Base-by-base conservation (phyloP, 1,140 invertebrate genomes). In the Branchinecta lynchi region DNA sequence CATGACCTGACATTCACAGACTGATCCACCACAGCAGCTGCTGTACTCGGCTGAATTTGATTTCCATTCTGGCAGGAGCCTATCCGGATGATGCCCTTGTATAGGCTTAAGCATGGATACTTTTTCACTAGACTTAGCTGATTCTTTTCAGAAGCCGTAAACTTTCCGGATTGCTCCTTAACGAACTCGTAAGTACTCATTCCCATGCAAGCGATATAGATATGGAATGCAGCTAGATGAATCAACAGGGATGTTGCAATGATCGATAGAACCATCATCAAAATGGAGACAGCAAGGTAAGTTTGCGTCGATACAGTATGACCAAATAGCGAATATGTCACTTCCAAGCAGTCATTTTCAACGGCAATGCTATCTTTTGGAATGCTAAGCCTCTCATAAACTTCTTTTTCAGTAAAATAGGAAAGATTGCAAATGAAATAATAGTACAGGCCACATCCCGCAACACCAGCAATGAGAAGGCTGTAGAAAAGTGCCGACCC, bases 111-210 rank as follows among this genome's bases (percentile, higher is more conserved):
- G 32, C 32, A 32, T 32, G 32, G 32, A 32, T 32, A 32, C 32
- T 32, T 32, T 32, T 32, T 32, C 1, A 32, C 32, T 32, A 32
- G 32, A 32, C 1, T 32, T 32, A 32, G 32, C 32, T 32, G 32
- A 32, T 32, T 32, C 32, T 32, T 32, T 32, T 32, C 32, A 1
- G 32, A 32, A 32, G 32, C 32, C 32, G 12, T 60, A 60, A 12
- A 15, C 12, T 60, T 60, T 60, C 51, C 17, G 6, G 51, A 60
- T 44, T 70, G 60, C 70, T 66, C 44, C 20, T 75, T 71, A 45
- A 79, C 76, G 73, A 93, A 95, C 77, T 94, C 92, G 77, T 93
- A 95, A 0, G 92, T 95, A 7, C 91, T 93, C 17, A 93, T 79
- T 0, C 90, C 90, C 69, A 91, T 79, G 72, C 86, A 84, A 8